These are phyloP conservation scores for Botia almorhae DNA, from an alignment of 2,797 vertebrate species.

Conservation along the genomic window DNA sequence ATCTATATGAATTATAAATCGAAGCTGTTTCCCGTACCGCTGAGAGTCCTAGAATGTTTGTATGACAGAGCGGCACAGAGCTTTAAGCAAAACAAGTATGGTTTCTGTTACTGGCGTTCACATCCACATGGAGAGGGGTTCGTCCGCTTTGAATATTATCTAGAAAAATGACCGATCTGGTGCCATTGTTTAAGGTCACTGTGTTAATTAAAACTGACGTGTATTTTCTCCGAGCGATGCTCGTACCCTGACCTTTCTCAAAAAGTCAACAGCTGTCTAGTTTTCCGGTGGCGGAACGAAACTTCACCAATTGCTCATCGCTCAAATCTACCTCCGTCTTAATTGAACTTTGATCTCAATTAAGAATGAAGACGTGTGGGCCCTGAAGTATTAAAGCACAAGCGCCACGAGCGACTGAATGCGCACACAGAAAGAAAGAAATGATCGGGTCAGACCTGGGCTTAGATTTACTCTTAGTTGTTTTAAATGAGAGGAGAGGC, in stretches of 20 bases:
- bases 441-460: neutral
- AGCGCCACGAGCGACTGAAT: too few relatives aligned
- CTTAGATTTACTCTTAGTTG: conserved; percentile 6
- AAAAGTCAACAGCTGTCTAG: conserved; percentile 71
- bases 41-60: conserved; percentile 54
- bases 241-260: conserved; percentile 74
- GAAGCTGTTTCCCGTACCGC: conserved; percentile 12
- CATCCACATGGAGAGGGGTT: conserved; percentile 46
- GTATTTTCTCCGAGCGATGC: conserved; percentile 70
- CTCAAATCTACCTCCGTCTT: conserved; percentile 53
- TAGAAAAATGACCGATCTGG: conserved; percentile 68
- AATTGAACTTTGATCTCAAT: conserved; percentile 71
- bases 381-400: neutral
- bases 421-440: neutral
- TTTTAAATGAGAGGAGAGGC: conserved; percentile 34
- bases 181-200: conserved; percentile 79
- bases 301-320: conserved; percentile 65
- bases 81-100: conserved; percentile 28
- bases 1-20: conserved; percentile 54
- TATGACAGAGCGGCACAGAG: neutral
- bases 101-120: conserved; percentile 9
- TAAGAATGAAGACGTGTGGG: conserved; percentile 51
- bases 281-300: conserved; percentile 57
- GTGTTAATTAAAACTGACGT: conserved; percentile 80
- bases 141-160: conserved; percentile 68